A percentile compares a stretch with the other conserved stretches of the same genome.
These are phyloP conservation scores for Drosophila pegasa DNA, from an alignment of 2,888 invertebrate genomes.

Conservation along the genomic window DNA sequence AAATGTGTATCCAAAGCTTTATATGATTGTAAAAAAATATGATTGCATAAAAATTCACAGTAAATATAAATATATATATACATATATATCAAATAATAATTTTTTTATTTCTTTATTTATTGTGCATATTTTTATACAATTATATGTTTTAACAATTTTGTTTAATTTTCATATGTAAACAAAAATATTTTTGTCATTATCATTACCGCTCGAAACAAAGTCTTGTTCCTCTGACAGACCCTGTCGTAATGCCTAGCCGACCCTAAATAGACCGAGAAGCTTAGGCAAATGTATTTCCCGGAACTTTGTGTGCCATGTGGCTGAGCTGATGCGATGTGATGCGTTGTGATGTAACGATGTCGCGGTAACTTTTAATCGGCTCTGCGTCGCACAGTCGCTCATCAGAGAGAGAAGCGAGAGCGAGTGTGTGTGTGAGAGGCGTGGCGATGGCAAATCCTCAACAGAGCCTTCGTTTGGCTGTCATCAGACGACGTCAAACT, in stretches of 20 bases:
- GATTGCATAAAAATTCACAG: too few species aligned
- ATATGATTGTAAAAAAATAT: too few species aligned
- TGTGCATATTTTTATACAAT: too few species aligned
- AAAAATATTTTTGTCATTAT: too few species aligned
- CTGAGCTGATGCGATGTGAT: conserved; percentile 28
- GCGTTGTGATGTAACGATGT: conserved; percentile 56
- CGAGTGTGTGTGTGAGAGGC: conserved; percentile 13
- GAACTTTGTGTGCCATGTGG: neutral
- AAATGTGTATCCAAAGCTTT: too few species aligned
- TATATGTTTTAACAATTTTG: too few species aligned
- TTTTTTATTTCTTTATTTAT: too few species aligned
- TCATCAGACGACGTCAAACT: conserved; percentile 64
- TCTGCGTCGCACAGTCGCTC: conserved; percentile 61
- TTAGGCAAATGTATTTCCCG: conserved; percentile 20
- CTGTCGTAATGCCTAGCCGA: neutral
- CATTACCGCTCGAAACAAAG: neutral
- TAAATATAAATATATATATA: too few species aligned
- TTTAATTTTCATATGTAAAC: too few species aligned
- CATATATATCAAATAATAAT: too few species aligned
- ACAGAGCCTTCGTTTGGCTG: conserved; percentile 44
- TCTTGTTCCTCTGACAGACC: neutral
- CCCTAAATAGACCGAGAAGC: neutral
- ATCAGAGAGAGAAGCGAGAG: conserved; percentile 34
- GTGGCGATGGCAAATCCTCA: conserved; percentile 31
- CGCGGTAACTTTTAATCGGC: conserved; percentile 82